These are phyloP conservation scores for Tetragonisca angustula DNA, from an alignment of 2,888 invertebrate genomes.

Conservation along the genomic window DNA sequence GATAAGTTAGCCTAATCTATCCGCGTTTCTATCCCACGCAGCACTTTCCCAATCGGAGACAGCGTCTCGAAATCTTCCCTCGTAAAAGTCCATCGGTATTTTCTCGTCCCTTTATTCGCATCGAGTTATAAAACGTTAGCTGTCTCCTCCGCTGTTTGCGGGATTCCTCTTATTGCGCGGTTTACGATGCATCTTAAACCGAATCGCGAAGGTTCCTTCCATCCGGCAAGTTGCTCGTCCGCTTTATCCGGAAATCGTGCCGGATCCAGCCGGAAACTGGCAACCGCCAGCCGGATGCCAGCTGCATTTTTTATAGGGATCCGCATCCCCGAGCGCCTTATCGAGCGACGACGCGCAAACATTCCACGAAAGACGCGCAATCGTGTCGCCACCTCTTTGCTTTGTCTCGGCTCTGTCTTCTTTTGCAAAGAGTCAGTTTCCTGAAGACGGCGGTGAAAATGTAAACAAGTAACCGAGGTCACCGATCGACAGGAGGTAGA, in stretches of 20 bases:
- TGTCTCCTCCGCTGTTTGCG: background rate
- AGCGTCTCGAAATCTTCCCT: background rate
- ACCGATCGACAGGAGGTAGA: too few relatives aligned
- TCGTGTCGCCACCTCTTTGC: background rate
- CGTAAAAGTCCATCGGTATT: slow-evolving; percentile 12
- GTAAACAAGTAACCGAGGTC: too few relatives aligned
- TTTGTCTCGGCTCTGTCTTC: background rate
- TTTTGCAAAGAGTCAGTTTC: background rate
- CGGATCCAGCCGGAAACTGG: background rate
- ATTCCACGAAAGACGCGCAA: slow-evolving; percentile 24
- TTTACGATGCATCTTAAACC: slow-evolving; percentile 17
- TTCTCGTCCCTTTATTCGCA: background rate
- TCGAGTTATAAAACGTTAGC: slow-evolving; percentile 9
- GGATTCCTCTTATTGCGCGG: slow-evolving; percentile 4
- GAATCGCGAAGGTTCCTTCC: background rate
- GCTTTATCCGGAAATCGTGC: slow-evolving; percentile 5
- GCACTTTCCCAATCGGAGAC: slow-evolving; percentile 22
- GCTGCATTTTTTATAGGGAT: slow-evolving; percentile 60
- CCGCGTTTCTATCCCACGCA: background rate
- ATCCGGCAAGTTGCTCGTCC: background rate
- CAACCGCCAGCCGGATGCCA: background rate
- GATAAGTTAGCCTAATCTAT: background rate
- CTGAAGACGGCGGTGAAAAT: too few relatives aligned
- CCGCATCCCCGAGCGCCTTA: slow-evolving; percentile 33
- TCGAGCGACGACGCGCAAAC: slow-evolving; percentile 52